Base-by-base conservation (phyloP, 2,888 invertebrate species). In the Cheilosia pagana region DNA sequence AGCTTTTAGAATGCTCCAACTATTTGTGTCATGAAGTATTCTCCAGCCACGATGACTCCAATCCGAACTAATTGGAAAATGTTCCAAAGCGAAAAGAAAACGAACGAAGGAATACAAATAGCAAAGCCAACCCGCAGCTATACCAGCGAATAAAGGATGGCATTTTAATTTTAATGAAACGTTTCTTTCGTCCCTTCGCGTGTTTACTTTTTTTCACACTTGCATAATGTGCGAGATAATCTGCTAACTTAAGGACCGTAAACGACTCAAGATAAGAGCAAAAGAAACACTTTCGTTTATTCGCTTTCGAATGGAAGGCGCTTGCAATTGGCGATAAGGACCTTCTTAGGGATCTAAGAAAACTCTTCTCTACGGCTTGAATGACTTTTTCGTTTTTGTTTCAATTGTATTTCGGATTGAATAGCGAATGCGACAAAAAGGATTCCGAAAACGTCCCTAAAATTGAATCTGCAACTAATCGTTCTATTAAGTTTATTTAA, bases 101-200 rank as follows among this genome's bases (percentile, higher is more conserved):
- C 16, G n/a, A 25, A 12, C 39, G 25, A 59, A 35, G 35, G n/a
- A 19, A 57, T 48, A 57, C 62, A 77, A 70, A 53, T 68, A n/a
- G 53, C 53, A 28, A 35, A 63, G 31, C 28, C 48, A 39, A 35
- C 55, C 45, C 48, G 25, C 57, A 78, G 39, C 62, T 63, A 63
- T 70, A n/a, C n/a, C 70, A 19, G 48, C 55, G 70, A 67, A 63
- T 70, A 71, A 77, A 71, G 63, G 57, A 78, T 63, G 63, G 63
- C 55, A 71, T 71, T 78, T 71, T 70, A 70, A 71, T 78, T 78
- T 78, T 57, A 71, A 78, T 63, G 77, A 71, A 70, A 78, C 63
- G 50, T 71, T 77, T 41, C 41, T 43, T 59, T 28, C 19, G 28
- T 16, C 19, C 48, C 48, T 53, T 14, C 50, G 4, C 21, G 39